Percentiles rank a stretch among this genome's conserved stretches.
phyloP scores from a whole-genome alignment of 2,113 vertebrate genomes.

The Poicephalus gulielmi region DNA sequence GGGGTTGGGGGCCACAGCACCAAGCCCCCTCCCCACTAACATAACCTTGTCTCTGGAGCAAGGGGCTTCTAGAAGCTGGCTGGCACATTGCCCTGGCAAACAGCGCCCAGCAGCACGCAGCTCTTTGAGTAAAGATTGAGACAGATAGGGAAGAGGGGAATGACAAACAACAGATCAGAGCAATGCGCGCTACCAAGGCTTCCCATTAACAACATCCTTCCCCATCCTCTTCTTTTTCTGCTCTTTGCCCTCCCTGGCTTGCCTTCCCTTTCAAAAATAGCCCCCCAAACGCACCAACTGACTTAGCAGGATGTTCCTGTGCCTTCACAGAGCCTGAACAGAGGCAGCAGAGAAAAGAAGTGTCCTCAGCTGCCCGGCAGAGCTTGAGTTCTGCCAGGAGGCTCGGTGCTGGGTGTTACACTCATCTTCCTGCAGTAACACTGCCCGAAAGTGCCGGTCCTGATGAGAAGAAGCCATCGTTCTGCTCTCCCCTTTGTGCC shows the following conservation, averaged over 20 bases:
- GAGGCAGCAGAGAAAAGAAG: background rate
- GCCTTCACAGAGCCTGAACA: background rate
- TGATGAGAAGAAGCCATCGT: accelerated
- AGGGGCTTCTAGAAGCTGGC: background rate
- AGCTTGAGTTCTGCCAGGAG: accelerated
- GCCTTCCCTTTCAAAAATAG: background rate
- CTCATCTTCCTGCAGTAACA: background rate
- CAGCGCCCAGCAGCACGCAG: background rate
- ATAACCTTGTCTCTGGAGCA: too few relatives aligned
- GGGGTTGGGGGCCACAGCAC: accelerated
- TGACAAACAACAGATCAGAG: background rate
- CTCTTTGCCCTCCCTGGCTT: background rate
- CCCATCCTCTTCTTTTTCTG: background rate
- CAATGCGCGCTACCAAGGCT: background rate
- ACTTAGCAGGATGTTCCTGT: background rate
- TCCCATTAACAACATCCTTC: background rate
- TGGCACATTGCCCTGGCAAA: background rate
- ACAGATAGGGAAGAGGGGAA: background rate
- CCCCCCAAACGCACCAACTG: background rate
- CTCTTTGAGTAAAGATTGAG: background rate
- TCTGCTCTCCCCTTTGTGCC: too few relatives aligned
- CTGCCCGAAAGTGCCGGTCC: background rate
- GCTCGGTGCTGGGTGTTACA: accelerated
- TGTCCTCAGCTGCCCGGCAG: background rate
- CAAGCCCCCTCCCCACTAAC: accelerated